Evolutionary conservation across 2,797 vertebrate species (phyloP).

Genomic region (Margarornis squamiger): DNA sequence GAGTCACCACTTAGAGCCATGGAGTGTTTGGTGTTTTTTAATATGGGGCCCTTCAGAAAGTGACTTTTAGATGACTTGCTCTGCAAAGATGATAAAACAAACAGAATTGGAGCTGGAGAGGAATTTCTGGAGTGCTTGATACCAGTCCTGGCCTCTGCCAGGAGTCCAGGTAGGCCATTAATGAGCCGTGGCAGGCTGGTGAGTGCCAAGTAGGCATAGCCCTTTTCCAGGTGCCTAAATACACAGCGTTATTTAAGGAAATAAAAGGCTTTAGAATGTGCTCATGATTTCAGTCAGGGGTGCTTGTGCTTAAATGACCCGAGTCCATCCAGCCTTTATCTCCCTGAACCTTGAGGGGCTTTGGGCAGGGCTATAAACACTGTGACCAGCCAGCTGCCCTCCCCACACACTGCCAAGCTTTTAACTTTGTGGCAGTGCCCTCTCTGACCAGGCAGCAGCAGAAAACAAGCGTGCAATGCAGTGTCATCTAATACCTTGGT

Average conservation of each 20-base stretch:
- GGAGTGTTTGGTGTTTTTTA: slow-evolving; percentile 28
- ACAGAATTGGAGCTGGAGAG: slow-evolving; percentile 32
- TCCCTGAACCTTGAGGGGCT: background rate
- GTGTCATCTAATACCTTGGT: background rate
- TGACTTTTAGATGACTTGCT: slow-evolving; percentile 9
- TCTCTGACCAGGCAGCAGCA: background rate
- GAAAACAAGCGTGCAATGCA: background rate
- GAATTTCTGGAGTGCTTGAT: slow-evolving; percentile 39
- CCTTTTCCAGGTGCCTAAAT: slow-evolving; percentile 38
- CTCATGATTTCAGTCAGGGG: background rate
- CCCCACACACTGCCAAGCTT: background rate
- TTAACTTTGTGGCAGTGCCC: background rate
- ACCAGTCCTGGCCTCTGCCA: background rate
- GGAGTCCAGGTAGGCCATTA: background rate
- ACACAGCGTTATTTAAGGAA: slow-evolving; percentile 1
- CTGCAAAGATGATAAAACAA: slow-evolving; percentile 52
- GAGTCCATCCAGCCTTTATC: background rate
- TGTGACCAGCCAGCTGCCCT: background rate
- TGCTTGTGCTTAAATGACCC: background rate
- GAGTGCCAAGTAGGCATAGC: slow-evolving; percentile 28
- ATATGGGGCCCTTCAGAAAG: slow-evolving; percentile 17
- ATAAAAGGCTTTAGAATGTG: slow-evolving; percentile 10
- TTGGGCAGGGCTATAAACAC: background rate
- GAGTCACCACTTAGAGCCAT: background rate
- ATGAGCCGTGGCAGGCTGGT: background rate